Base-by-base conservation (phyloP, 2,888 invertebrate species). In the Callinectes sapidus region DNA sequence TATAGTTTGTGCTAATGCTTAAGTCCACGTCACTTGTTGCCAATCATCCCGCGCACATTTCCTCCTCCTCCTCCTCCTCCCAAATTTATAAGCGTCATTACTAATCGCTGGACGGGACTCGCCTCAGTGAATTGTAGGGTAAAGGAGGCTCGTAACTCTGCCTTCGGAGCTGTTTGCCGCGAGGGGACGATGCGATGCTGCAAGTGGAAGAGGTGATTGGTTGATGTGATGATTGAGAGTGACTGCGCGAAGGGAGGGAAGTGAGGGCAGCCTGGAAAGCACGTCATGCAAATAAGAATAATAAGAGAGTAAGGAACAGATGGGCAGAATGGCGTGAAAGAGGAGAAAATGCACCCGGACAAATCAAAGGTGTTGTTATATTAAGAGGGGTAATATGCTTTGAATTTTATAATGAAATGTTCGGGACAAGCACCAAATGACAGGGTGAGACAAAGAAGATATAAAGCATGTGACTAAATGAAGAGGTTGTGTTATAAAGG, bases 81-180 rank as follows among this genome's bases (percentile, higher is more conserved):
- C 71, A n/a, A 28, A 28, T 71, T 71, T 71, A 71, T 71, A 71
- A 71, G 71, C 71, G 6, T 71, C 71, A 28, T 71, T 28, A 71
- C 71, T 71, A 71, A 71, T 71, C 71, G 71, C 1, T 23, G 71
- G 71, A 71, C 23, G 28, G 23, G 71, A n/a, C 28, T 28, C 6
- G 71, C 28, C 28, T 10, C n/a, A 28, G 71, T 71, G 71, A 28
- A 71, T 71, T 71, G 71, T 71, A 71, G 10, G n/a, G 28, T 71
- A 71, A 71, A 71, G 71, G 71, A 71, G 71, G 71, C 71, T n/a
- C 71, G 71, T 71, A 71, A 23, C 71, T 71, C 23, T 71, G 71
- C 23, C 28, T 18, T 28, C 2, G n/a, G 71, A 71, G 71, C 71
- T 13, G 71, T 71, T 71, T 71, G 71, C 23, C n/a, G n/a, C 71